Evolutionary conservation across 2,797 vertebrate genomes (phyloP), one percentile per base, ranked within the genome.

Genomic region (Selene dorsalis): DNA sequence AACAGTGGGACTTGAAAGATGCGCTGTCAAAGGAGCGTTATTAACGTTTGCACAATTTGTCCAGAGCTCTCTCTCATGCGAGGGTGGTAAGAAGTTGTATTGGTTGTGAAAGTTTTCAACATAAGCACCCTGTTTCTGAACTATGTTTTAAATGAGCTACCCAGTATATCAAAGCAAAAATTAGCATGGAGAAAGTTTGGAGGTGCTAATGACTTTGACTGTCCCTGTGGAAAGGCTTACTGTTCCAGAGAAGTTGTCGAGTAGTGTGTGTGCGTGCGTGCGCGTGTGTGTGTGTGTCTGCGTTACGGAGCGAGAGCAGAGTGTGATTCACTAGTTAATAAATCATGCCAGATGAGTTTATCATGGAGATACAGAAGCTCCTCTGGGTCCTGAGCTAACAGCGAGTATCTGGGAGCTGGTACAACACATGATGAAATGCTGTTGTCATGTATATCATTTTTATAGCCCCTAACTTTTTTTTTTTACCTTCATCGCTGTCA

Each of bases 291-390:
- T 86, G 87, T 86, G 82, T 81, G 79, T 80, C 43, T 87, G 85
- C 59, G 59, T 88, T 87, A 76, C 32, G 35, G 82, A 84, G 90
- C 69, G 74, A 84, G 91, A 90, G 88, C 87, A 86, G 90, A 91
- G 92, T 89, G 88, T 91, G 92, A 94, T 94, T 94, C 93, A 93
- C 93, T 93, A 92, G 93, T 95, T 95, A 95, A 95, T 95, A 95
- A 95, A 95, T 95, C 95, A 95, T 95, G 94, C 94, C 94, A 94
- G 94, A 94, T 95, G 94, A 95, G 94, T 95, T 95, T 95, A 95
- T 95, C 94, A 92, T 94, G 91, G 93, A 94, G 94, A 94, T 95
- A 94, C 93, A 93, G 94, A 93, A 92, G 90, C 90, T 94, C 94
- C 94, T 95, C 93, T 94, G 94, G 94, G 94, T 95, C 91, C 83